Percentiles rank a stretch among this genome's conserved stretches.
phyloP scores from a whole-genome alignment of 2,797 vertebrate genomes.

The Etheostoma nigrum region DNA sequence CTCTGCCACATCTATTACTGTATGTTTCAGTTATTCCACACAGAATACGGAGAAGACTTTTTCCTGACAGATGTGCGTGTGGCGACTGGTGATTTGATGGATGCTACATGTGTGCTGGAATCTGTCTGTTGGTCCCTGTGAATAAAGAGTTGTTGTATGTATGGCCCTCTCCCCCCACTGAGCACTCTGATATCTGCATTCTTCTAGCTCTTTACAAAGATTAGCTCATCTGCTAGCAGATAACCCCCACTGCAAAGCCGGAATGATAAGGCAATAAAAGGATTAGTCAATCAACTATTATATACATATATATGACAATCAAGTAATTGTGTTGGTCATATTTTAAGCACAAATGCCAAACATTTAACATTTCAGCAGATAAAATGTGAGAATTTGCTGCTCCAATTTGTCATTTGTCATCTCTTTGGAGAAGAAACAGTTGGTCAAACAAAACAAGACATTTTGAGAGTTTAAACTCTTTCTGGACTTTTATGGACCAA shows the following conservation, averaged over 20 bases:
- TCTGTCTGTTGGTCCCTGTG: conserved; percentile 34
- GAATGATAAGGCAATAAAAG: not conserved
- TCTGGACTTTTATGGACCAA: not conserved
- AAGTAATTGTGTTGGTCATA: not conserved
- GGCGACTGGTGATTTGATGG: conserved; percentile 54
- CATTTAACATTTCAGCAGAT: conserved; percentile 1
- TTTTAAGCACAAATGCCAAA: conserved; percentile 12
- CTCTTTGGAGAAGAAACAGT: not conserved
- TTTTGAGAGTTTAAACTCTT: not conserved
- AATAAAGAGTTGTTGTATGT: conserved; percentile 32
- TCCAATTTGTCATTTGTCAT: not conserved
- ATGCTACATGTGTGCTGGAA: conserved; percentile 50
- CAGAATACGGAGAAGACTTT: conserved; percentile 43
- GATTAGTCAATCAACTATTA: not conserved
- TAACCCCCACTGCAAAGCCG: not conserved
- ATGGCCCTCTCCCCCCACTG: not conserved
- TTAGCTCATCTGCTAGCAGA: conserved; percentile 13
- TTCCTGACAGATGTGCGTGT: conserved; percentile 60
- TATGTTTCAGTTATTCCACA: conserved; percentile 42
- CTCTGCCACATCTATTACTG: conserved; percentile 55
- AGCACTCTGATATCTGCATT: conserved; percentile 28
- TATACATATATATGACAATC: not conserved
- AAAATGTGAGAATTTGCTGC: not conserved
- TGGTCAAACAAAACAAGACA: not conserved
- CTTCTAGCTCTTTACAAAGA: conserved; percentile 5